Conservation (phyloP, 2,113 vertebrate genomes). For the Potamarius usumacintae region DNA sequence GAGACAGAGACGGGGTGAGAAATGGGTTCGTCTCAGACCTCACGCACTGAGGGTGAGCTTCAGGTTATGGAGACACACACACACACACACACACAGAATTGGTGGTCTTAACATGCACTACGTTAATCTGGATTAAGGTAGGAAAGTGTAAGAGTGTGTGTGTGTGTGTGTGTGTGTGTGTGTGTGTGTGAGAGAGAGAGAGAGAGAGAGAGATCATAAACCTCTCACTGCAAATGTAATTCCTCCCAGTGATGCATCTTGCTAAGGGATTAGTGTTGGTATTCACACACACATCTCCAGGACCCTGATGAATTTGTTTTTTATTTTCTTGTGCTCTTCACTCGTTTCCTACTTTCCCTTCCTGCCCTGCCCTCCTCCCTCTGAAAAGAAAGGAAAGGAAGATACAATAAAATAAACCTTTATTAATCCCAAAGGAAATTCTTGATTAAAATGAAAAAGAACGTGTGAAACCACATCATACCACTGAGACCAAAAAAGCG, state of each 20-base stretch:
- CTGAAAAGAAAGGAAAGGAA: not conserved
- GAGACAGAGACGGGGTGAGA: slow-evolving; percentile 57
- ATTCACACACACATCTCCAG: not conserved
- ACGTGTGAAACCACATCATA: no score
- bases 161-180: slow-evolving; percentile 12
- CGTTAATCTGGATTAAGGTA: not conserved
- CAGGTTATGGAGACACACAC: slow-evolving; percentile 58
- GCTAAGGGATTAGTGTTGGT: not conserved
- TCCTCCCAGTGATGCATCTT: not conserved
- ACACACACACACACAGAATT: slow-evolving; percentile 42
- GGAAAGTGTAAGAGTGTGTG: not conserved
- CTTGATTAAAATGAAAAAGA: no score
- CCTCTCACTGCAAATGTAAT: not conserved
- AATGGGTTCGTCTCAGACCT: slow-evolving; percentile 72
- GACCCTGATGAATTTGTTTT: not conserved
- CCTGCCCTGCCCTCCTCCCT: not conserved
- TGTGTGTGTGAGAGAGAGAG: not conserved
- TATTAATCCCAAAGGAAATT: no score
- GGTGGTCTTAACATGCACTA: not conserved
- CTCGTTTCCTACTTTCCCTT: not conserved
- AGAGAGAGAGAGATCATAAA: not conserved
- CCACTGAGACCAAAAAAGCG: no score
- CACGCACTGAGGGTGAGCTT: slow-evolving; percentile 64
- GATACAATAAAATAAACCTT: no score
- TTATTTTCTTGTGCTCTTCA: not conserved